Evolutionary conservation across 2,113 vertebrate genomes (phyloP), one percentile per base, ranked within the genome.

Genomic region (Melanerpes formicivorus): DNA sequence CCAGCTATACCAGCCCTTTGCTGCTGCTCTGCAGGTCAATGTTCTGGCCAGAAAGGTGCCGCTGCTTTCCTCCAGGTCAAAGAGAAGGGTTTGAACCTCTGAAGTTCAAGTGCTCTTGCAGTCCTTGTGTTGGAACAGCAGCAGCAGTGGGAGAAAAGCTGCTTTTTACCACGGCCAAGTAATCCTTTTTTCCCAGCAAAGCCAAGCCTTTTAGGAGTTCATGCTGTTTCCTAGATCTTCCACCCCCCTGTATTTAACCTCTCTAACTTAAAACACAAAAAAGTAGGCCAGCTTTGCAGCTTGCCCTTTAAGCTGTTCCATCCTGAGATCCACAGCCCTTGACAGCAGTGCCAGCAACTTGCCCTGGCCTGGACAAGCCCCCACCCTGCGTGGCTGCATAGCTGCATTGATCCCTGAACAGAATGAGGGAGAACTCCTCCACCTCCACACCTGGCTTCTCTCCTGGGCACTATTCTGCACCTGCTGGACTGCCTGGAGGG

Each of bases 391-490:
- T 6, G 11, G 22, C 50, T 52, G 22, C 55, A 29, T 67, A 60
- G 48, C 83, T 52, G 67, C 77, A 80, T 13, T 10, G 6, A 46
- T 65, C 65, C 77, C 29, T 0, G 37, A 52, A 14, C 55, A 27
- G 62, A 52, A 17, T 21, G 4, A 1, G n/a, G 42, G 7, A 60
- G 80, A 65, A 23, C 37, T 60, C 46, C 4, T 11, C 42, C 62
- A 44, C 23, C 54, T 2, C 0, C 0, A 0, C 8, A 1, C 6
- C 12, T 7, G 3, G 9, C 58, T 25, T 32, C 8, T 1, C 46
- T 48, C 72, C 18, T 2, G 2, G 22, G 65, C 5, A 10, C 60
- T 9, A 26, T 32, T 25, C 84, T 54, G 48, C n/a, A 1, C 10
- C 2, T 62, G 8, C 14, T 2, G 16, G 40, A 11, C 5, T 14